A percentile compares a stretch with the other conserved stretches of the same genome.
phyloP scores from a whole-genome alignment of 2,888 invertebrate species.

The Patella ulyssiponensis region DNA sequence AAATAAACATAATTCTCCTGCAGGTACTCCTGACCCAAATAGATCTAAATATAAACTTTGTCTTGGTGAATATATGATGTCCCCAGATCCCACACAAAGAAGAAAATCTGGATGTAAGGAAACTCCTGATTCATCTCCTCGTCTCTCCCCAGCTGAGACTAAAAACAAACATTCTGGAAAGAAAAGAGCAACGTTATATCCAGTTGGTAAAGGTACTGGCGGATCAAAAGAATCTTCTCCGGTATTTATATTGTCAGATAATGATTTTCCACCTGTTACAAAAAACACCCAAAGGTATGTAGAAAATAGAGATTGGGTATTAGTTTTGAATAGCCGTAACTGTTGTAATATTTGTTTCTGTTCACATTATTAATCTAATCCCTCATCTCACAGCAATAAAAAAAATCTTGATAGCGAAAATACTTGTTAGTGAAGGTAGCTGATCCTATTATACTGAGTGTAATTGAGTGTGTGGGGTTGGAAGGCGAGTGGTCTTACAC shows the following conservation, averaged over 20 bases:
- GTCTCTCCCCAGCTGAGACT: background rate
- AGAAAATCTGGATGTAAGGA: constrained; percentile 42
- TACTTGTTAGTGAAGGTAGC: too few species aligned
- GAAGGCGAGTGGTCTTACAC: too few species aligned
- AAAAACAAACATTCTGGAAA: constrained; percentile 10
- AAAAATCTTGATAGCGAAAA: too few species aligned
- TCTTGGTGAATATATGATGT: constrained; percentile 59
- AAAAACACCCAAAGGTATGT: constrained; percentile 15
- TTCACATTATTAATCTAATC: too few species aligned
- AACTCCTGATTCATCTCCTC: constrained; percentile 18
- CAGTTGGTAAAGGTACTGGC: constrained; percentile 29
- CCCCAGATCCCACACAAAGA: constrained; percentile 46
- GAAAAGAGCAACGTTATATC: constrained; percentile 43
- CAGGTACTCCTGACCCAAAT: constrained; percentile 34
- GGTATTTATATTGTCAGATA: constrained; percentile 52
- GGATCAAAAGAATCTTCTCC: constrained; percentile 40
- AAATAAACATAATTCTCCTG: constrained; percentile 20
- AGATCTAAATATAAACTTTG: constrained; percentile 55
- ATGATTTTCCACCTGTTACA: constrained; percentile 58
- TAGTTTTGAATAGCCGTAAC: too few species aligned
- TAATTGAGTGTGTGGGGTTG: too few species aligned
- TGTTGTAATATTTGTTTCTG: too few species aligned
- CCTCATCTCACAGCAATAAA: too few species aligned
- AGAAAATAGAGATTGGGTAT: too few species aligned
- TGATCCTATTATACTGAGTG: too few species aligned